A percentile compares a stretch with the other conserved stretches of the same genome.
These are phyloP conservation scores for Sebastes minor DNA, from an alignment of 2,797 vertebrate genomes.

Conservation along the genomic window DNA sequence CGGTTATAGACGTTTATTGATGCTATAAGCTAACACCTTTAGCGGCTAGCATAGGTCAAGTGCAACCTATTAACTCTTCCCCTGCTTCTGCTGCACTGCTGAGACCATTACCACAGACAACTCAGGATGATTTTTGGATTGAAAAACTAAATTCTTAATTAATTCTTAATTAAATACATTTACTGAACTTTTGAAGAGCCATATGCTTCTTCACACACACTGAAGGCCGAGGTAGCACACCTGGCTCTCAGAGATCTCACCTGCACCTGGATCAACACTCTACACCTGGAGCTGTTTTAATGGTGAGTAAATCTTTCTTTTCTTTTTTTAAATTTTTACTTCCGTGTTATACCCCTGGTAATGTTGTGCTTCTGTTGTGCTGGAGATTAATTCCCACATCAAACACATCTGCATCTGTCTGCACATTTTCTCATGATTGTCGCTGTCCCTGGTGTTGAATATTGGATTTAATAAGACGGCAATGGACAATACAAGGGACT, in stretches of 20 bases:
- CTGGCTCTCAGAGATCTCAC: constrained; percentile 26
- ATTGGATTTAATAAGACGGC: constrained; percentile 2
- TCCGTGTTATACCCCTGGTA: neutral
- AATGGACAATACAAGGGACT: neutral
- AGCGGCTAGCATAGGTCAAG: neutral
- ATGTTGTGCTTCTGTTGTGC: constrained; percentile 2
- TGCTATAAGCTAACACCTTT: neutral
- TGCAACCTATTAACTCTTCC: neutral
- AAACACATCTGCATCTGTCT: constrained; percentile 19
- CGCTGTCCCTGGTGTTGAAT: neutral
- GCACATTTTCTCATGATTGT: constrained; percentile 3
- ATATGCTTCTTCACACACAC: neutral
- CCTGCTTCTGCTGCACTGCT: neutral
- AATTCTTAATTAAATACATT: neutral
- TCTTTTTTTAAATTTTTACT: neutral
- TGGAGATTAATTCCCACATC: constrained; percentile 24
- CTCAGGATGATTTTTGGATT: neutral
- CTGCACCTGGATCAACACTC: constrained; percentile 22
- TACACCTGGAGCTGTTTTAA: constrained; percentile 30
- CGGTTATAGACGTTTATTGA: neutral
- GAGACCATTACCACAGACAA: neutral
- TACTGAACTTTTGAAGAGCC: neutral
- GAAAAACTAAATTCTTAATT: neutral
- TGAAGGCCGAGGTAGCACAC: neutral
- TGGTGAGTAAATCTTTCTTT: constrained; percentile 6